Evolutionary conservation across 1,140 invertebrate species (phyloP).

Genomic region (Metopolophium dirhodum): DNA sequence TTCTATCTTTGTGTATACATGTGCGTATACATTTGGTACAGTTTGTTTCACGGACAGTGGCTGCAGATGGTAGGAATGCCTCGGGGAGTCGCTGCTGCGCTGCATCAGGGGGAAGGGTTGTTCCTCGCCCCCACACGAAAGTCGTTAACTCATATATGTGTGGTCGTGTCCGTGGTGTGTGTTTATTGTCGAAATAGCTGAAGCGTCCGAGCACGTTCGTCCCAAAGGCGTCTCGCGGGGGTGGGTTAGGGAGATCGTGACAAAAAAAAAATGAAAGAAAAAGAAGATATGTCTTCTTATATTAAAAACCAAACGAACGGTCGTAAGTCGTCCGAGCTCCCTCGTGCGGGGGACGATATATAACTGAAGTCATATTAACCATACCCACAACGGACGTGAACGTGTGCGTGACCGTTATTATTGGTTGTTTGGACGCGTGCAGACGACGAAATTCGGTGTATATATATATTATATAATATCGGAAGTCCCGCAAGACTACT

Average conservation of each 20-base stretch:
- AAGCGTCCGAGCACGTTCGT: constrained; percentile 36
- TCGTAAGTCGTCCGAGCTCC: neutral
- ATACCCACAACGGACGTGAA: neutral
- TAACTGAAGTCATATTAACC: constrained; percentile 10
- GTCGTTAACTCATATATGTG: constrained; percentile 38
- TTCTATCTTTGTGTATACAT: neutral
- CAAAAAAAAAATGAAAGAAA: neutral
- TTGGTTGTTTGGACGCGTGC: constrained; percentile 17
- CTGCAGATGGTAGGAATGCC: constrained; percentile 29
- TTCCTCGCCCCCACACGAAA: neutral
- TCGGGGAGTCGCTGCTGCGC: neutral
- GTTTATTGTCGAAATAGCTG: constrained; percentile 30
- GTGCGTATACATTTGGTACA: neutral
- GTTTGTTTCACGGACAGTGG: constrained; percentile 32
- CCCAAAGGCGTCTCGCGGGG: neutral
- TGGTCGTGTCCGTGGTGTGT: constrained; percentile 42
- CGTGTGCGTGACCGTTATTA: neutral
- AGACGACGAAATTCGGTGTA: neutral
- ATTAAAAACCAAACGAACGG: constrained; percentile 31
- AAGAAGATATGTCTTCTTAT: constrained; percentile 31
- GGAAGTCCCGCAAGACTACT: constrained; percentile 28
- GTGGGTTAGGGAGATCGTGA: neutral
- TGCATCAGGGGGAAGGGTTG: neutral
- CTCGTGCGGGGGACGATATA: neutral
- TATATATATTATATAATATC: neutral